phyloP scores from a whole-genome alignment of 2,113 vertebrate species.

The Ursus arctos region DNA sequence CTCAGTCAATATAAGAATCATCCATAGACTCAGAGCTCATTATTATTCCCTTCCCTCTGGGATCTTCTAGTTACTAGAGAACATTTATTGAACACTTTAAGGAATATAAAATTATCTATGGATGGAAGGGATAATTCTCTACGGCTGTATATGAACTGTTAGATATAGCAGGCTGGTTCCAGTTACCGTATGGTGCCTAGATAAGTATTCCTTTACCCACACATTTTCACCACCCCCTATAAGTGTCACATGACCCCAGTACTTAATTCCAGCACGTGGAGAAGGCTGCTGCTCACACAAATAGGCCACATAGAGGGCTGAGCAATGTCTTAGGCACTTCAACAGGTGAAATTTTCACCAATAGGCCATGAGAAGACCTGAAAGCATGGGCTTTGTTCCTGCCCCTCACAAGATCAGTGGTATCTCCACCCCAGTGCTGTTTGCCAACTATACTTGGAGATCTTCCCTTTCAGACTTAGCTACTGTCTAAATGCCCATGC shows the following conservation, averaged over 20 bases:
- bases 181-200: not conserved
- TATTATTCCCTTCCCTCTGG: constrained; percentile 23
- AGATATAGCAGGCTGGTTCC: not conserved
- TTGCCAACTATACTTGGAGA: not conserved
- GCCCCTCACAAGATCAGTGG: not conserved
- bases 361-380: not conserved
- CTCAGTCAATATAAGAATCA: constrained; percentile 19
- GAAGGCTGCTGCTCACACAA: not conserved
- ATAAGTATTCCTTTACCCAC: not conserved
- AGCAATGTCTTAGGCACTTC: not conserved
- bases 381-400: rapidly evolving
- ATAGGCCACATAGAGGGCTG: not conserved
- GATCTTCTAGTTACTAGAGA: constrained; percentile 31
- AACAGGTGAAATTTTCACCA: not conserved
- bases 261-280: not conserved
- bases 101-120: not conserved
- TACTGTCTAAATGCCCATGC: not conserved
- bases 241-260: not conserved
- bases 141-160: not conserved
- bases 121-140: not conserved
- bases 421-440: too few relatives aligned
- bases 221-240: not conserved
- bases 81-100: not conserved
- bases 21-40: constrained; percentile 1
- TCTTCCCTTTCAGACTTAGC: not conserved